Evolutionary conservation across 2,888 invertebrate species (phyloP).

Genomic region (Lamellibrachia satsuma): DNA sequence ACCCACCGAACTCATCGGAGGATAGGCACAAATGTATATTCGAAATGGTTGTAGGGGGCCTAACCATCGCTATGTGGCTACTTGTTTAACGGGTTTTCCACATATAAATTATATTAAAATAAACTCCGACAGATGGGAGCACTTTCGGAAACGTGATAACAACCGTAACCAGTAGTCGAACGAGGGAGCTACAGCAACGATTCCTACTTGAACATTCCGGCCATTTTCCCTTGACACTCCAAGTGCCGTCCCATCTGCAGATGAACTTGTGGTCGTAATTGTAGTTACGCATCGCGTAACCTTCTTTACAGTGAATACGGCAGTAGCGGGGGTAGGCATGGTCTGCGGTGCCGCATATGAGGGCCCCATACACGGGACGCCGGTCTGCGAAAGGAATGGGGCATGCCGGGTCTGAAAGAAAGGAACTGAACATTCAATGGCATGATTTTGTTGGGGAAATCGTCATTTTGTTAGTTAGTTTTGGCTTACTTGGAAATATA

Average conservation of each 20-base stretch:
- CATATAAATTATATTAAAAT: neutral
- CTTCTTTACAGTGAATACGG: conserved; percentile 27
- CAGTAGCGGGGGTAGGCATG: conserved; percentile 22
- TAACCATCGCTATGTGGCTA: neutral
- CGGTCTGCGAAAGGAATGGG: conserved; percentile 23
- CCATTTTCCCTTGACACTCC: conserved; percentile 27
- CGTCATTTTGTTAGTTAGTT: neutral
- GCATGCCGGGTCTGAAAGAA: conserved; percentile 24
- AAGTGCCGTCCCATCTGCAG: conserved; percentile 32
- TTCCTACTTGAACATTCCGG: conserved; percentile 30
- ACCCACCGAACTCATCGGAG: too few relatives aligned
- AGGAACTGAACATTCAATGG: neutral
- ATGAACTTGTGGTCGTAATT: conserved; percentile 25
- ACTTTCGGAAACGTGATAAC: neutral
- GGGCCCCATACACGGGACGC: conserved; percentile 30
- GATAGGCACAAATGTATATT: neutral
- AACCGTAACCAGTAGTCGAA: neutral
- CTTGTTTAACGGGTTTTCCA: neutral
- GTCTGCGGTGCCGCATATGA: conserved; percentile 27
- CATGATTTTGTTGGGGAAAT: neutral
- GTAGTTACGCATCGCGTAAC: conserved; percentile 22
- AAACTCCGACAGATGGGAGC: neutral
- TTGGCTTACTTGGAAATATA: too few relatives aligned
- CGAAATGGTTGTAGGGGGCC: neutral
- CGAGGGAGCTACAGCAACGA: neutral